Percentiles rank a stretch among this genome's conserved stretches.
These are phyloP conservation scores for Rhopalosiphum nymphaeae DNA, from an alignment of 2,888 invertebrate genomes.

Conservation along the genomic window DNA sequence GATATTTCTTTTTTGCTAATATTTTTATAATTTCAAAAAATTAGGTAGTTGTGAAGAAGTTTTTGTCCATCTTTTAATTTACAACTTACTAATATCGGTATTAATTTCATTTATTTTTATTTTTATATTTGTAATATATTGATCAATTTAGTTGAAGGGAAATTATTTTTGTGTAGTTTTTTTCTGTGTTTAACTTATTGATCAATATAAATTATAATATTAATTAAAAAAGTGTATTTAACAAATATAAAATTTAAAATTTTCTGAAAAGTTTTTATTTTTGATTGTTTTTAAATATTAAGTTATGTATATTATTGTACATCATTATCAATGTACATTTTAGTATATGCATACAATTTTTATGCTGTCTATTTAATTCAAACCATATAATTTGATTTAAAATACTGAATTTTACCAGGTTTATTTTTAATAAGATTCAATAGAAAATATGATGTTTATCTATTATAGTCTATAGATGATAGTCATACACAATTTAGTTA, in stretches of 20 bases:
- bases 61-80: neutral
- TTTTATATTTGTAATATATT: neutral
- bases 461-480: neutral
- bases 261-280: neutral
- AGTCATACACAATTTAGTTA: neutral
- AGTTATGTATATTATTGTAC: neutral
- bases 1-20: neutral
- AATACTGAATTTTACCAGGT: neutral
- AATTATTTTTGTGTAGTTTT: neutral
- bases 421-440: neutral
- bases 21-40: neutral
- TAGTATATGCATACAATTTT: neutral
- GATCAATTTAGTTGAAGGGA: neutral
- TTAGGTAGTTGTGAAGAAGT: neutral
- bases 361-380: neutral
- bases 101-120: neutral
- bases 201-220: neutral
- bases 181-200: neutral
- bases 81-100: neutral
- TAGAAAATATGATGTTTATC: neutral
- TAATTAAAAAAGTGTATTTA: neutral
- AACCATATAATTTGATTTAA: neutral
- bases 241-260: neutral
- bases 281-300: neutral
- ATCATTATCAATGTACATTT: neutral